Evolutionary conservation across 2,797 vertebrate genomes (phyloP).

Genomic region (Oceanodroma leucorhoa): DNA sequence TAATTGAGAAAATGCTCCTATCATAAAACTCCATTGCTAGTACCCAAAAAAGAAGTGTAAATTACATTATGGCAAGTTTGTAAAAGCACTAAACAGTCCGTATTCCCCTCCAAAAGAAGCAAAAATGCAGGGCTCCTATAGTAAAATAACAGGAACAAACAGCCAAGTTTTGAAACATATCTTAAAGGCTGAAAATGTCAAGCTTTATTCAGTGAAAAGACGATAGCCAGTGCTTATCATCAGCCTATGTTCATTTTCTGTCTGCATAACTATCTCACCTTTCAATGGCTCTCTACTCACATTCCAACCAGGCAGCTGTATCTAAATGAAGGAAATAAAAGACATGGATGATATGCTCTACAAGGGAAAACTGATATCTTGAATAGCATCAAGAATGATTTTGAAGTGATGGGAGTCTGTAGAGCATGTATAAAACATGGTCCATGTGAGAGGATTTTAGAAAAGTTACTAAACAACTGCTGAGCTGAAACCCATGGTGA

Average conservation of each 20-base stretch:
- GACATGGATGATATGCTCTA: not conserved
- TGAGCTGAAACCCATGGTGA: not conserved
- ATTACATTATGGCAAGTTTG: not conserved
- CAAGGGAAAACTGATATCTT: not conserved
- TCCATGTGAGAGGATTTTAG: not conserved
- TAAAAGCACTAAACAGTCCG: not conserved
- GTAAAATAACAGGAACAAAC: not conserved
- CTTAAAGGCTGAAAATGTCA: not conserved
- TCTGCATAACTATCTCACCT: not conserved
- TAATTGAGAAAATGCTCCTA: not conserved
- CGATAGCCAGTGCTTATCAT: not conserved
- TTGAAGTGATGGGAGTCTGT: not conserved
- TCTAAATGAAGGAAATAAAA: not conserved
- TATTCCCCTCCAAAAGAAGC: not conserved
- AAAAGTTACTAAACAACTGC: not conserved
- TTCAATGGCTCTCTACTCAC: not conserved
- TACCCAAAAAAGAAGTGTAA: not conserved
- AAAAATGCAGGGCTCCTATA: not conserved
- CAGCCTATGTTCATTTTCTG: not conserved
- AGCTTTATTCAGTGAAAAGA: not conserved
- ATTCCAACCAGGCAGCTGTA: not conserved
- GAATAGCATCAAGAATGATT: not conserved
- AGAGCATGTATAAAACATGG: not conserved
- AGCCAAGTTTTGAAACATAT: not conserved
- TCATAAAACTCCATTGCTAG: not conserved